These are phyloP conservation scores for Pristiophorus japonicus DNA, from an alignment of 2,113 vertebrate genomes.

Conservation along the genomic window DNA sequence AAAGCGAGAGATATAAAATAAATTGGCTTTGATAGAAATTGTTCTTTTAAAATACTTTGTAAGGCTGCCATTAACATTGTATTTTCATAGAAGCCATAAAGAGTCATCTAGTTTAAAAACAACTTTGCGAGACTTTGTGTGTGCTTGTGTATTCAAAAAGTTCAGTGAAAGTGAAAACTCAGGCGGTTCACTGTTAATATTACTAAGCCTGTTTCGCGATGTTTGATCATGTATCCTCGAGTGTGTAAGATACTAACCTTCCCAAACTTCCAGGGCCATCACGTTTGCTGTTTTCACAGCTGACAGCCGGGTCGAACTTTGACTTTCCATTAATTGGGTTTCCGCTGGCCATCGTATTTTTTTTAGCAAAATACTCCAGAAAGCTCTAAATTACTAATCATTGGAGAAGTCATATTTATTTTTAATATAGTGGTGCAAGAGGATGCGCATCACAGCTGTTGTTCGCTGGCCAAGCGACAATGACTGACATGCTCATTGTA, in stretches of 20 bases:
- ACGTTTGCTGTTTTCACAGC: conserved; percentile 25
- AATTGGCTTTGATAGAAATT: conserved; percentile 17
- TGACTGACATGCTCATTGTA: background rate
- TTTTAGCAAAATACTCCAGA: background rate
- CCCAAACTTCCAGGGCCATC: conserved; percentile 29
- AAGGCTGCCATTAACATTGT: conserved; percentile 83
- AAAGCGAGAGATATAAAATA: conserved; percentile 38
- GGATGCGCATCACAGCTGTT: background rate
- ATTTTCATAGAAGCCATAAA: conserved; percentile 83
- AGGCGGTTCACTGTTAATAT: background rate
- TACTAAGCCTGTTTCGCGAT: background rate
- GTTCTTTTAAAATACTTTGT: conserved; percentile 67
- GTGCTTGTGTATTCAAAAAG: conserved; percentile 61
- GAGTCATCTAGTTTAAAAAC: conserved; percentile 66
- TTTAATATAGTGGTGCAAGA: background rate
- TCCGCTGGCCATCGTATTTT: background rate
- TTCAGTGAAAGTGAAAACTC: conserved; percentile 27
- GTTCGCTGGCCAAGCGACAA: background rate
- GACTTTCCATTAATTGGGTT: conserved; percentile 18
- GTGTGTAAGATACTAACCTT: background rate
- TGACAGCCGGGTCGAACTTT: background rate
- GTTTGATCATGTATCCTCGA: background rate
- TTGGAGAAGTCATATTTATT: background rate
- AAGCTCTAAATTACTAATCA: background rate
- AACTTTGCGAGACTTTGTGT: conserved; percentile 50